These are phyloP conservation scores for Cololabis saira DNA, from an alignment of 2,113 vertebrate genomes.

Conservation along the genomic window DNA sequence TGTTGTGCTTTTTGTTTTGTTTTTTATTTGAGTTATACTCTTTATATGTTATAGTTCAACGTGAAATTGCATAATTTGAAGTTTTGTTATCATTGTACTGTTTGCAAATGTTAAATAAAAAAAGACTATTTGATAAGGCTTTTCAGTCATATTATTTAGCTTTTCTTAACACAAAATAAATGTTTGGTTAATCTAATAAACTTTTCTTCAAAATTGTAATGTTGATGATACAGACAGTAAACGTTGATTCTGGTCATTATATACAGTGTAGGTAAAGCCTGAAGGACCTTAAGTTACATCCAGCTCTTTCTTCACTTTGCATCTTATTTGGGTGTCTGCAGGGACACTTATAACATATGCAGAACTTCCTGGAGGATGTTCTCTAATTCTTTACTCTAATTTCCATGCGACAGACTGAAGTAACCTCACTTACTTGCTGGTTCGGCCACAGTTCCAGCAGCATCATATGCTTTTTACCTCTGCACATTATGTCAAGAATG, in stretches of 20 bases:
- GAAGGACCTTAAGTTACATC: constrained; percentile 35
- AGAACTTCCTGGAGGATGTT: constrained; percentile 63
- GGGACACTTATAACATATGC: constrained; percentile 72
- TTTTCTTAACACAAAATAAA: too few relatives aligned
- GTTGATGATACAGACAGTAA: too few relatives aligned
- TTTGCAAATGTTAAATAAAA: too few relatives aligned
- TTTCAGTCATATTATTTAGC: too few relatives aligned
- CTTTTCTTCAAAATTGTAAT: too few relatives aligned
- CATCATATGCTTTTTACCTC: constrained; percentile 37
- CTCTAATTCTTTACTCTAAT: constrained; percentile 39
- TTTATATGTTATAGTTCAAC: too few relatives aligned
- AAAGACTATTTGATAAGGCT: too few relatives aligned
- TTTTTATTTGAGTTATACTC: too few relatives aligned
- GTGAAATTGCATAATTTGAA: too few relatives aligned
- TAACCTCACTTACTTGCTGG: constrained; percentile 36
- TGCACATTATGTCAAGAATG: constrained; percentile 45
- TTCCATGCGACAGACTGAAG: constrained; percentile 67
- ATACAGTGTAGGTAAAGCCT: constrained; percentile 4
- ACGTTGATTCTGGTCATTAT: background rate
- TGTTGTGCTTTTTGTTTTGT: too few relatives aligned
- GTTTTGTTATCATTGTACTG: too few relatives aligned
- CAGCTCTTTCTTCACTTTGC: constrained; percentile 67
- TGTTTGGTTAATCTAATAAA: too few relatives aligned
- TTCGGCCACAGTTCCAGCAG: constrained; percentile 20
- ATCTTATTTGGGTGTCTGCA: constrained; percentile 80